Evolutionary conservation across 2,888 invertebrate species (phyloP).

Genomic region (Cenopis cana): DNA sequence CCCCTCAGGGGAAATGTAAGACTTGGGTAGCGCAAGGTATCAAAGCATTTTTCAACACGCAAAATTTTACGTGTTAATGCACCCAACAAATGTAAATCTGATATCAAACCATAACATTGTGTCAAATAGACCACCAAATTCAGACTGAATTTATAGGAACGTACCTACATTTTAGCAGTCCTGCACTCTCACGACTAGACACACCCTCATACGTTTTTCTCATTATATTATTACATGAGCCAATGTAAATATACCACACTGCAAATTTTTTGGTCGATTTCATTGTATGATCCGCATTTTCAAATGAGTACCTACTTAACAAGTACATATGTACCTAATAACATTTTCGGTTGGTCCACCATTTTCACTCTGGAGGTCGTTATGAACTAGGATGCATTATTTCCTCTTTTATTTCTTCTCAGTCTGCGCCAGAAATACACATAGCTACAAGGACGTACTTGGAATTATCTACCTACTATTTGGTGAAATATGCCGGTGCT

Average conservation of each 20-base stretch:
- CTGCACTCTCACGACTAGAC: not conserved
- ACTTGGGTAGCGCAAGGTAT: no score
- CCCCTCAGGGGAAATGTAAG: no score
- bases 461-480: not conserved
- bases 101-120: not conserved
- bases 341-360: not conserved
- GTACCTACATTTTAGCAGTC: not conserved
- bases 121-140: not conserved
- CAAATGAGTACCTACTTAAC: no score
- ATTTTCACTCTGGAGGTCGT: not conserved
- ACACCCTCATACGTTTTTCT: not conserved
- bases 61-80: not conserved
- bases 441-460: not conserved
- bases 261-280: conserved; percentile 1
- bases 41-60: no score
- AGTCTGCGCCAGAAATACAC: not conserved
- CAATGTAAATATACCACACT: conserved; percentile 9
- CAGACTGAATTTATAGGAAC: not conserved
- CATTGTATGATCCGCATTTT: not conserved
- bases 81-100: not conserved
- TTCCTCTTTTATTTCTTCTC: no score
- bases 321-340: no score
- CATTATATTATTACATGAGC: not conserved
- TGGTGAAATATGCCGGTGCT: no score
- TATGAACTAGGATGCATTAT: not conserved